Conservation (phyloP, 2,113 vertebrate genomes). For the Mesitornis unicolor region DNA sequence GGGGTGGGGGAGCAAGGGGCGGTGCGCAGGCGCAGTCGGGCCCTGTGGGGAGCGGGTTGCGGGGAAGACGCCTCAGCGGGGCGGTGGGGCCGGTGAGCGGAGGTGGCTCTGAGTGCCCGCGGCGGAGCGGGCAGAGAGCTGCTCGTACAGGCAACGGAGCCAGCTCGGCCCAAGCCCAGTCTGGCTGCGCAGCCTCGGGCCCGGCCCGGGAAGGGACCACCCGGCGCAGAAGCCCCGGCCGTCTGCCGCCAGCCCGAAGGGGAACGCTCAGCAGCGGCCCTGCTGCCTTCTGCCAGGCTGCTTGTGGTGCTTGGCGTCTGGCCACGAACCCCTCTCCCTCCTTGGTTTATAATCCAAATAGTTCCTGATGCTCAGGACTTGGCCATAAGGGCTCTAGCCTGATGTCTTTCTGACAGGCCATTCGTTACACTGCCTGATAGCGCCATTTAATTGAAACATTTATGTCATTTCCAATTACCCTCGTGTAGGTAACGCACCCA, state of each 20-base stretch:
- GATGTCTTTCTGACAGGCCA: fast-evolving
- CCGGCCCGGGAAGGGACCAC: no score
- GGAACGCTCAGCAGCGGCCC: background rate
- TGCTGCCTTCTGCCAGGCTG: background rate
- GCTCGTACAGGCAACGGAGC: no score
- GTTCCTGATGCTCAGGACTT: background rate
- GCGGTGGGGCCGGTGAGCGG: background rate
- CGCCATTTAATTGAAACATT: background rate
- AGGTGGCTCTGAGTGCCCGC: background rate
- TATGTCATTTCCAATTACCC: background rate
- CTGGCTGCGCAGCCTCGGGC: no score
- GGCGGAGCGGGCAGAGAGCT: background rate
- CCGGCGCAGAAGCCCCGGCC: no score
- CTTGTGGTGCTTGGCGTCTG: fast-evolving
- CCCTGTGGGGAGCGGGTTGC: background rate
- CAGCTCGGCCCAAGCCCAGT: background rate
- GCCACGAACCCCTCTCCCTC: fast-evolving
- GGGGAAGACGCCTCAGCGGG: background rate
- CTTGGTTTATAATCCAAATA: no score
- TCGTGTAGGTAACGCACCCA: background rate
- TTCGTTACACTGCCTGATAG: fast-evolving
- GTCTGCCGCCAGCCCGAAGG: background rate
- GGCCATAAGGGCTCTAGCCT: background rate
- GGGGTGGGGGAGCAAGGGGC: no score
- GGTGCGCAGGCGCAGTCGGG: background rate